Evolutionary conservation across 2,797 vertebrate species (phyloP).

Genomic region (Ibycter americanus): DNA sequence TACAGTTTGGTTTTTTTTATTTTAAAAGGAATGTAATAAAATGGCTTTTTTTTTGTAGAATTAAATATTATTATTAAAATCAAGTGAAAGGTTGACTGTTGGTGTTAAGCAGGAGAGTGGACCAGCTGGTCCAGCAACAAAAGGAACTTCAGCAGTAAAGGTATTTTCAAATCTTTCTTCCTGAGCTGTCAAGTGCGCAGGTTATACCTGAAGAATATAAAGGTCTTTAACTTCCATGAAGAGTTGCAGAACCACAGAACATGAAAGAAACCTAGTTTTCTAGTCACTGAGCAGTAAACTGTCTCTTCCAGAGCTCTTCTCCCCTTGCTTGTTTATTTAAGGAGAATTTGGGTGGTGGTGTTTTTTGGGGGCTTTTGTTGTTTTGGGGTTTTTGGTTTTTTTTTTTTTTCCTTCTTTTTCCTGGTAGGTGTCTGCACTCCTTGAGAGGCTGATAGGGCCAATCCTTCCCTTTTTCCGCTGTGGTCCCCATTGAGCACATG

Average conservation of each 20-base stretch:
- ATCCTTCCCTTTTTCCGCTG: neutral
- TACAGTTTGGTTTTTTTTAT: slow-evolving; percentile 69
- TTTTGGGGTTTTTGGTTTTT: neutral
- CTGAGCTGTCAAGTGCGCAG: neutral
- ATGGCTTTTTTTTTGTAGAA: slow-evolving; percentile 71
- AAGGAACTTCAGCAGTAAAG: slow-evolving; percentile 28
- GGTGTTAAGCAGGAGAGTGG: slow-evolving; percentile 66
- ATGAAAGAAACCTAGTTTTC: neutral
- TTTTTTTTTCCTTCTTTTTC: neutral
- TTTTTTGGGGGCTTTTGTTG: no score
- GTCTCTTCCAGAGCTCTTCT: neutral
- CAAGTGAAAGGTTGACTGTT: slow-evolving; percentile 77
- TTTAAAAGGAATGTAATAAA: slow-evolving; percentile 80
- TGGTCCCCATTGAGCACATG: neutral
- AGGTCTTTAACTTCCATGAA: slow-evolving; percentile 1
- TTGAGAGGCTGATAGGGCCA: neutral
- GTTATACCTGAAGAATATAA: slow-evolving; percentile 1
- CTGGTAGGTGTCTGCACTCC: neutral
- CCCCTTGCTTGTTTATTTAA: neutral
- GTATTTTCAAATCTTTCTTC: slow-evolving; percentile 4
- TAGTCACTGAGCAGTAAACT: neutral
- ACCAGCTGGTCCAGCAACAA: slow-evolving; percentile 40
- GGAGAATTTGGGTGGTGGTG: neutral
- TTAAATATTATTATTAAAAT: slow-evolving; percentile 80
- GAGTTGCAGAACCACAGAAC: neutral